phyloP scores from a whole-genome alignment of 2,113 vertebrate species.

The Aspidoscelis tigris region DNA sequence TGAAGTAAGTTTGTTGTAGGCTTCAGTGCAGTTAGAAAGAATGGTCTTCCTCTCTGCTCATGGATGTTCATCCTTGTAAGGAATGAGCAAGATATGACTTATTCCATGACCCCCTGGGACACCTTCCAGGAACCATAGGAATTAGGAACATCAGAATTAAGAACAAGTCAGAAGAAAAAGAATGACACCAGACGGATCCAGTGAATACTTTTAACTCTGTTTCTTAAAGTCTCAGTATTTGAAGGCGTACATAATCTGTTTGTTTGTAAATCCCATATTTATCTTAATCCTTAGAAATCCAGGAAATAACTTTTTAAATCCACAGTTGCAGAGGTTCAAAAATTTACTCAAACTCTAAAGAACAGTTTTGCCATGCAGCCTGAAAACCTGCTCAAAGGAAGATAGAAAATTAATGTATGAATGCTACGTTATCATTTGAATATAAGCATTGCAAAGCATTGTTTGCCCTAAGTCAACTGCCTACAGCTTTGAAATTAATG shows the following conservation, averaged over 20 bases:
- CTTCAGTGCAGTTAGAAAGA: no score
- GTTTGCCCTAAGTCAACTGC: neutral
- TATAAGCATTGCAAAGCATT: neutral
- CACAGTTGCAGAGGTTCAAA: conserved; percentile 5
- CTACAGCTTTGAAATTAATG: neutral
- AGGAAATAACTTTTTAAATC: conserved; percentile 29
- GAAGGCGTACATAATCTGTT: conserved; percentile 27
- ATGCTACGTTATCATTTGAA: neutral
- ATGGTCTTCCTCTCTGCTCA: neutral
- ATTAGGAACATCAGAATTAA: neutral
- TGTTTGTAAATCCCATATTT: conserved; percentile 19
- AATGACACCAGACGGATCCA: neutral
- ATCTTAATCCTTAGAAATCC: conserved; percentile 22
- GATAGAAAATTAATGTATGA: neutral
- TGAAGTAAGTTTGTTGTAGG: no score
- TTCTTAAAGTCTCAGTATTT: neutral
- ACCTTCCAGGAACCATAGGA: neutral
- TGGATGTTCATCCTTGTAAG: neutral
- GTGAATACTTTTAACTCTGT: conserved; percentile 10
- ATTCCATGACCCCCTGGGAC: neutral
- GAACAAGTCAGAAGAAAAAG: conserved; percentile 4
- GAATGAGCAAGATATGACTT: neutral
- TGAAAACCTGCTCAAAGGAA: neutral
- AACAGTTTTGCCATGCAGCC: neutral
- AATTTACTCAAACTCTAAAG: conserved; percentile 15